These are phyloP conservation scores for Rotaria macrura DNA, from an alignment of 2,888 invertebrate genomes.

Conservation along the genomic window DNA sequence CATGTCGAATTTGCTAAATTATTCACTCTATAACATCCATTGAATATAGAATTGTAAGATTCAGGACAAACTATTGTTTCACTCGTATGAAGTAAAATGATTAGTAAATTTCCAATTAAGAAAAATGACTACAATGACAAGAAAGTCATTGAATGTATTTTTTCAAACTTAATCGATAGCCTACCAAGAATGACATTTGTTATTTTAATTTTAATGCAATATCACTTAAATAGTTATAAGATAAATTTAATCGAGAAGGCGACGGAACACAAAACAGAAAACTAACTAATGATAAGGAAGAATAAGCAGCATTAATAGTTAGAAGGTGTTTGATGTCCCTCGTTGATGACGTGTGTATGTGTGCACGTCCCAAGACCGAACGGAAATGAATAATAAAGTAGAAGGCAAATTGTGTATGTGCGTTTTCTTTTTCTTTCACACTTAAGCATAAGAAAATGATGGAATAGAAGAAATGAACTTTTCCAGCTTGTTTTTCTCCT, in stretches of 20 bases:
- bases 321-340: neutral
- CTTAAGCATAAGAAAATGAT: neutral
- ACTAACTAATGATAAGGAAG: neutral
- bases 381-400: conserved; percentile 1
- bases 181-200: neutral
- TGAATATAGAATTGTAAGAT: conserved; percentile 23
- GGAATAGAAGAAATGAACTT: neutral
- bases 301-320: neutral
- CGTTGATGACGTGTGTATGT: neutral
- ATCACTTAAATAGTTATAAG: neutral
- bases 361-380: neutral
- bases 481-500: neutral
- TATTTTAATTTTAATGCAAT: neutral
- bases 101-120: neutral
- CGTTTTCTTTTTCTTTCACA: neutral
- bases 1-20: neutral
- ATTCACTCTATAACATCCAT: conserved; percentile 26
- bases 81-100: neutral
- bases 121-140: neutral
- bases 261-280: neutral
- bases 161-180: neutral
- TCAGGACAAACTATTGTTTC: conserved; percentile 7
- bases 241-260: neutral
- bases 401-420: neutral
- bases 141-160: neutral